Evolutionary conservation across 35 echinoderm and acorn worm species (phyloP).

Genomic region (Anneissia japonica): DNA sequence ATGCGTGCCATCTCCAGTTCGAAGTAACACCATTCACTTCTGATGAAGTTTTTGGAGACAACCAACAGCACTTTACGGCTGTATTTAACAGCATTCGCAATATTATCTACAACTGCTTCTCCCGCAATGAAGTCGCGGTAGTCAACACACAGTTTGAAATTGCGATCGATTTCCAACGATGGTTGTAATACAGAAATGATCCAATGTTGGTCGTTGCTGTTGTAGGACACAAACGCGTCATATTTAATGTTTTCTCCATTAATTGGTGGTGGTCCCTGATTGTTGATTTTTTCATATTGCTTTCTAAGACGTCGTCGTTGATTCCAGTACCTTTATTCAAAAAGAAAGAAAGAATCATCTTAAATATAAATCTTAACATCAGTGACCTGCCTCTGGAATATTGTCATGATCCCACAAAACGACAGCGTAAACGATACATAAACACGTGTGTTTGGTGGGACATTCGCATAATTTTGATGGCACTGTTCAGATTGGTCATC

Average conservation of each 20-base stretch:
- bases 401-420: too few species aligned
- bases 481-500: too few species aligned
- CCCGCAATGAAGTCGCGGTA: slow-evolving; percentile 5
- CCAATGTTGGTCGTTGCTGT: slow-evolving; percentile 4
- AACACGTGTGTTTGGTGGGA: too few species aligned
- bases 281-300: neutral
- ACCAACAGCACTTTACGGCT: neutral
- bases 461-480: too few species aligned
- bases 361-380: too few species aligned
- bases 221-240: slow-evolving; percentile 16
- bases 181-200: neutral
- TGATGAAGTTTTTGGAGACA: neutral
- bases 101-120: neutral
- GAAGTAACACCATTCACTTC: slow-evolving; percentile 24
- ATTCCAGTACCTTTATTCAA: neutral
- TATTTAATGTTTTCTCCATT: neutral
- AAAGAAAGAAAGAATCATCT: too few species aligned
- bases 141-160: slow-evolving; percentile 5
- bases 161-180: neutral
- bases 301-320: neutral
- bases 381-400: too few species aligned
- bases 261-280: neutral
- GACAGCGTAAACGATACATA: too few species aligned
- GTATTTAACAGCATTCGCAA: neutral
- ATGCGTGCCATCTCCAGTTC: slow-evolving; percentile 10